Conservation (phyloP, 2,113 vertebrate species). For the Pelvicachromis taeniatus region DNA sequence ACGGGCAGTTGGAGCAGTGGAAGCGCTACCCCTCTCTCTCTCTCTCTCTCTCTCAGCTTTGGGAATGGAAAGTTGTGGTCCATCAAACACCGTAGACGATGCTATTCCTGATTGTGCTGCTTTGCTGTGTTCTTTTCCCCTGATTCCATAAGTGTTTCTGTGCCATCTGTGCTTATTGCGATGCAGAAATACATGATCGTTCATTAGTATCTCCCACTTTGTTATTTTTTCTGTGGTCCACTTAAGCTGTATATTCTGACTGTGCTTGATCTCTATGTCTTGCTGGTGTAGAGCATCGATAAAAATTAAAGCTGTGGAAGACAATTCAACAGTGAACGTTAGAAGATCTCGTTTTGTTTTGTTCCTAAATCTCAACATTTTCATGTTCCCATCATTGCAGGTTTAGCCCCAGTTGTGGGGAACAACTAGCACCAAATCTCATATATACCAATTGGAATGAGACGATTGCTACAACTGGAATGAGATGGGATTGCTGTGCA, state of each 20-base stretch:
- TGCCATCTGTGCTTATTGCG: slow-evolving; percentile 39
- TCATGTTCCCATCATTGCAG: neutral
- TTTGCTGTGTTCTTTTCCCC: neutral
- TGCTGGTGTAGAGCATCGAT: neutral
- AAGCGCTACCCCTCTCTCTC: neutral
- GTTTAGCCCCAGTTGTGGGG: neutral
- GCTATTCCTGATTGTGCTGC: neutral
- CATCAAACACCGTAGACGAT: neutral
- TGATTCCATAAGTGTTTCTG: neutral
- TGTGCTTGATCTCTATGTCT: neutral
- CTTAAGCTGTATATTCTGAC: neutral
- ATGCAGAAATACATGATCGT: slow-evolving; percentile 26
- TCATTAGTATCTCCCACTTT: slow-evolving; percentile 25
- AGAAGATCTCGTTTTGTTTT: neutral
- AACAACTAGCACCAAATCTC: slow-evolving; percentile 28
- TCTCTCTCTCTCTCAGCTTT: neutral
- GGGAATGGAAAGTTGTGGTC: neutral
- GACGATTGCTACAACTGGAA: slow-evolving; percentile 8
- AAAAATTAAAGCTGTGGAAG: neutral
- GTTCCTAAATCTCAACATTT: neutral
- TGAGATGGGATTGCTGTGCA: slow-evolving; percentile 43
- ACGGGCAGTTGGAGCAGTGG: neutral
- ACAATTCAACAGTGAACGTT: neutral
- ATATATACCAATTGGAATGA: slow-evolving; percentile 9
- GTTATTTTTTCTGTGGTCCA: neutral